phyloP scores from a whole-genome alignment of 2,888 invertebrate genomes.

The Lamellibrachia columna region DNA sequence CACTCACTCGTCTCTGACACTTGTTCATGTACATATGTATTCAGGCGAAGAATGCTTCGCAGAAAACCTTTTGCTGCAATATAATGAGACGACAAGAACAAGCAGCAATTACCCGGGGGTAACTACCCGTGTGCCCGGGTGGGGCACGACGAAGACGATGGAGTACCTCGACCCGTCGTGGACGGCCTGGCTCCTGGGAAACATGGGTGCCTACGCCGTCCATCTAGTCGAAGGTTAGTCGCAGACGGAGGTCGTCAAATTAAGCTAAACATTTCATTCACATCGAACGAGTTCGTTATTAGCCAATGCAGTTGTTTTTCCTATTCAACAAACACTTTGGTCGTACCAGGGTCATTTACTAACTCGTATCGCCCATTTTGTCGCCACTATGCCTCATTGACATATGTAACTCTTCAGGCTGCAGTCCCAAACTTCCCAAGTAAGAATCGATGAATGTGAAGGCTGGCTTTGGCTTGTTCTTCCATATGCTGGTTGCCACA shows the following conservation, averaged over 20 bases:
- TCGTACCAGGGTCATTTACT: neutral
- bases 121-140: slow-evolving; percentile 34
- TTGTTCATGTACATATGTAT: neutral
- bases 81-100: slow-evolving; percentile 28
- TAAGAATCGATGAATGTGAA: too few species aligned
- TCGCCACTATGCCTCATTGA: too few species aligned
- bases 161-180: slow-evolving; percentile 40
- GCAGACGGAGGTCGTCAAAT: neutral
- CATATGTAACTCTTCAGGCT: too few species aligned
- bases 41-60: slow-evolving; percentile 34
- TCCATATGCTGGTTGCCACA: too few species aligned
- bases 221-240: slow-evolving; percentile 26
- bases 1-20: neutral
- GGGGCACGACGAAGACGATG: slow-evolving; percentile 33
- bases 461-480: too few species aligned
- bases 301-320: neutral
- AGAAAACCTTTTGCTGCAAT: slow-evolving; percentile 32
- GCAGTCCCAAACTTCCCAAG: too few species aligned
- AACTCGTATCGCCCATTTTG: too few species aligned
- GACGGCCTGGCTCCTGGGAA: slow-evolving; percentile 36
- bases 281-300: neutral
- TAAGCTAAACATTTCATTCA: neutral
- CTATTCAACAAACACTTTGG: neutral
- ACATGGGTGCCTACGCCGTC: slow-evolving; percentile 33
- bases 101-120: slow-evolving; percentile 32